Conservation (phyloP, 2,888 invertebrate genomes). For the Thelaira solivaga region DNA sequence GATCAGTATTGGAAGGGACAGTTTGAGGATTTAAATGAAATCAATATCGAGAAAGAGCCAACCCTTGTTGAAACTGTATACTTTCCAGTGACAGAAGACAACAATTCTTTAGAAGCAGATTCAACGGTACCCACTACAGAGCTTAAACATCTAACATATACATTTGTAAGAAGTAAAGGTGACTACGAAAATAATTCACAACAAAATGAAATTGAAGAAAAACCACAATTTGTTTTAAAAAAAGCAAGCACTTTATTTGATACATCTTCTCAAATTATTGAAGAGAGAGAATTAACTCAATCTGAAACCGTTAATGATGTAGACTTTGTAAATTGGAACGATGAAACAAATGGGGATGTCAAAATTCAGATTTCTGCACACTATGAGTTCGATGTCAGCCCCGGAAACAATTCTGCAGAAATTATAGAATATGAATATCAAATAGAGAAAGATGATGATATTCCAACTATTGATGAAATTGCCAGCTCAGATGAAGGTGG, state of each 20-base stretch:
- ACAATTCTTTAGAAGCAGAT: conserved; percentile 34
- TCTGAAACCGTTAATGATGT: conserved; percentile 6
- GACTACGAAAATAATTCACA: not conserved
- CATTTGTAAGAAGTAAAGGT: not conserved
- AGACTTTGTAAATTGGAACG: conserved; percentile 25
- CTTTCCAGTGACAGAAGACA: conserved; percentile 5
- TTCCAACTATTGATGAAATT: not conserved
- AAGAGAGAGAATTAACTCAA: not conserved
- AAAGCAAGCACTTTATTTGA: not conserved
- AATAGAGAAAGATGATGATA: conserved; percentile 23
- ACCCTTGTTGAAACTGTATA: not conserved
- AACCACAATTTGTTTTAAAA: not conserved
- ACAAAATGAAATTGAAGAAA: not conserved
- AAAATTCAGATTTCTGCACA: not conserved
- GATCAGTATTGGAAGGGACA: conserved; percentile 55
- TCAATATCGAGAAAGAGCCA: not conserved
- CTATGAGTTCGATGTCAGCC: not conserved
- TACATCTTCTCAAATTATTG: not conserved
- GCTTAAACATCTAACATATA: not conserved
- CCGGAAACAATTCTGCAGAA: not conserved
- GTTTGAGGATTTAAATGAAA: conserved; percentile 21
- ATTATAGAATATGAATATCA: conserved; percentile 50
- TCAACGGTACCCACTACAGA: conserved; percentile 38
- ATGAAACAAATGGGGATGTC: conserved; percentile 8
- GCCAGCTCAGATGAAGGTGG: conserved; percentile 1